phyloP scores from a whole-genome alignment of 2,888 invertebrate genomes.

The Oxyteleia sp. region DNA sequence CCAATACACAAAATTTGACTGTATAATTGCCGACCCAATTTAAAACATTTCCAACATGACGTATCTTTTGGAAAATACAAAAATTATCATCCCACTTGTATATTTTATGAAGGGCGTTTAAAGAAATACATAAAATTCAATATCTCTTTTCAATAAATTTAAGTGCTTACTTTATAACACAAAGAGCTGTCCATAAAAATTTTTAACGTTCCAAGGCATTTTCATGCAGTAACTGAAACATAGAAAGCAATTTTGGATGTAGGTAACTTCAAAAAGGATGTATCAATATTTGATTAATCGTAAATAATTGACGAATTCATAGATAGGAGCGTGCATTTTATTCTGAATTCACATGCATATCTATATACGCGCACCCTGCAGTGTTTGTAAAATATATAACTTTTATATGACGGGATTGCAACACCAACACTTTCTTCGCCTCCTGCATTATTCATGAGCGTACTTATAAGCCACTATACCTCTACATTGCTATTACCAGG shows the following conservation, averaged over 20 bases:
- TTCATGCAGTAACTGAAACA: too few species aligned
- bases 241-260: background rate
- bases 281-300: slow-evolving; percentile 7
- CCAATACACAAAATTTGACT: too few species aligned
- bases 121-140: too few species aligned
- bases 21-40: too few species aligned
- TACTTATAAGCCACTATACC: slow-evolving; percentile 84
- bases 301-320: slow-evolving; percentile 9
- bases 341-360: slow-evolving; percentile 12
- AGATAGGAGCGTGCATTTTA: background rate
- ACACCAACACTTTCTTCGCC: slow-evolving; percentile 82
- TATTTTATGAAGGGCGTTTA: too few species aligned
- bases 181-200: too few species aligned
- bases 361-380: slow-evolving; percentile 22
- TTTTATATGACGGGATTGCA: slow-evolving; percentile 77
- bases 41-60: too few species aligned
- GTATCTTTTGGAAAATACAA: too few species aligned
- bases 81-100: too few species aligned
- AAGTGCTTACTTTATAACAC: too few species aligned
- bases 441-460: slow-evolving; percentile 86
- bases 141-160: too few species aligned
- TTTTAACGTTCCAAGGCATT: too few species aligned
- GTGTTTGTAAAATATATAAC: slow-evolving; percentile 81
- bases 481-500: slow-evolving; percentile 75
- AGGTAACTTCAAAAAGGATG: background rate